A percentile compares a stretch with the other conserved stretches of the same genome.
phyloP scores from a whole-genome alignment of 2,797 vertebrate genomes.

The Pipistrellus pygmaeus region DNA sequence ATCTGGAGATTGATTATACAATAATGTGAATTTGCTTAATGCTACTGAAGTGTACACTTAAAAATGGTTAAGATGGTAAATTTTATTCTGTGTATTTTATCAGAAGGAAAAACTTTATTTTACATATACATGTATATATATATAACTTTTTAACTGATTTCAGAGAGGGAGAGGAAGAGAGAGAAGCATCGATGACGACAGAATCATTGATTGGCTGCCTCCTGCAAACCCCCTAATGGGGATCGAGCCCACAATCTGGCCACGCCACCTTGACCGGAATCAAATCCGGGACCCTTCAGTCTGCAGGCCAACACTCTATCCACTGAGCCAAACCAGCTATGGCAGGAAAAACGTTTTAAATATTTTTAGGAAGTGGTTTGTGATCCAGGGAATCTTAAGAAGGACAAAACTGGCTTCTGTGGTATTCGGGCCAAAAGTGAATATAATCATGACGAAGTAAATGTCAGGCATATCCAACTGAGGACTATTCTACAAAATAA shows the following conservation, averaged over 20 bases:
- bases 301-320: no score
- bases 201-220: no score
- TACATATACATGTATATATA: no score
- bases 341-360: neutral
- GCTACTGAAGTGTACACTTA: neutral
- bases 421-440: neutral
- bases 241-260: no score
- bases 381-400: neutral
- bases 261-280: no score
- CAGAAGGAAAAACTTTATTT: neutral
- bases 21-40: neutral
- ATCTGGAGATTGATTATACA: neutral
- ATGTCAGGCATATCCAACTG: neutral
- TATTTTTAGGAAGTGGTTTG: neutral
- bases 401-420: neutral
- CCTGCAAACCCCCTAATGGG: no score
- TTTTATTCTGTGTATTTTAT: neutral
- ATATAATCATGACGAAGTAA: neutral
- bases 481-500: constrained; percentile 13
- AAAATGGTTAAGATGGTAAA: neutral
- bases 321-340: no score
- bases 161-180: no score
- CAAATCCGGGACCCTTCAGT: no score
- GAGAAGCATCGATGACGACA: no score
- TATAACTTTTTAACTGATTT: no score